Percentiles rank a stretch among this genome's conserved stretches.
phyloP scores from a whole-genome alignment of 2,113 vertebrate species.

The Galeopterus variegatus region DNA sequence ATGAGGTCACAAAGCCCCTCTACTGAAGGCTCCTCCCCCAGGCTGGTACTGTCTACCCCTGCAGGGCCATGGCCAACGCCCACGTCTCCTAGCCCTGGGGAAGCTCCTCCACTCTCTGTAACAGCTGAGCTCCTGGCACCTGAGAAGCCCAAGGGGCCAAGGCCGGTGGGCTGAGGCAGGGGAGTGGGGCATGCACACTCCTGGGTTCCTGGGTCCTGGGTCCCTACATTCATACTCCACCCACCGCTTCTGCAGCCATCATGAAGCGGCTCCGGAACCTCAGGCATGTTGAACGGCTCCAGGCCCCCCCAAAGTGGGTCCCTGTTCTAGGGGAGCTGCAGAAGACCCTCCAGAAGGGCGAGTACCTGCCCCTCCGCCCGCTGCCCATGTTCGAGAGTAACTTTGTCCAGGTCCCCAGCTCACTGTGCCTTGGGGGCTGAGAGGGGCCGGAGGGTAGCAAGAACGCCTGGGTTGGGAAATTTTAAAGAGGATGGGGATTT shows the following conservation, averaged over 20 bases:
- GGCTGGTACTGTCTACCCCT: not conserved
- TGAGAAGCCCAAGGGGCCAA: not conserved
- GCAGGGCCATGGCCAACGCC: not conserved
- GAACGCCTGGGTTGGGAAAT: not conserved
- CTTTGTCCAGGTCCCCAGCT: constrained; percentile 81
- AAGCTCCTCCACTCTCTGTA: not conserved
- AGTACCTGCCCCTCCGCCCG: constrained; percentile 79
- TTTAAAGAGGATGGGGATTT: not conserved
- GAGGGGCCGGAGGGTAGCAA: not conserved
- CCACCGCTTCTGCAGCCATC: not conserved
- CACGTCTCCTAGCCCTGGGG: not conserved
- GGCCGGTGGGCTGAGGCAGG: not conserved
- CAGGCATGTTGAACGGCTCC: not conserved
- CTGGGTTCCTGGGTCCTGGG: not conserved
- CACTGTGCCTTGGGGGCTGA: not conserved
- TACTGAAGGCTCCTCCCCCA: constrained; percentile 16
- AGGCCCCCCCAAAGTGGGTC: constrained; percentile 48
- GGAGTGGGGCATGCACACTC: not conserved
- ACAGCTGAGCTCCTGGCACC: not conserved
- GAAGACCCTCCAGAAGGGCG: constrained; percentile 78
- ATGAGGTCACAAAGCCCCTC: constrained; percentile 81
- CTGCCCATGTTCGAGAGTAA: constrained; percentile 85
- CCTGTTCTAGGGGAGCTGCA: constrained; percentile 79
- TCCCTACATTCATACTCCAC: not conserved
- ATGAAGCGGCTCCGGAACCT: constrained; percentile 61